Base-by-base conservation (phyloP, 2,888 invertebrate species). In the Lagria hirta region DNA sequence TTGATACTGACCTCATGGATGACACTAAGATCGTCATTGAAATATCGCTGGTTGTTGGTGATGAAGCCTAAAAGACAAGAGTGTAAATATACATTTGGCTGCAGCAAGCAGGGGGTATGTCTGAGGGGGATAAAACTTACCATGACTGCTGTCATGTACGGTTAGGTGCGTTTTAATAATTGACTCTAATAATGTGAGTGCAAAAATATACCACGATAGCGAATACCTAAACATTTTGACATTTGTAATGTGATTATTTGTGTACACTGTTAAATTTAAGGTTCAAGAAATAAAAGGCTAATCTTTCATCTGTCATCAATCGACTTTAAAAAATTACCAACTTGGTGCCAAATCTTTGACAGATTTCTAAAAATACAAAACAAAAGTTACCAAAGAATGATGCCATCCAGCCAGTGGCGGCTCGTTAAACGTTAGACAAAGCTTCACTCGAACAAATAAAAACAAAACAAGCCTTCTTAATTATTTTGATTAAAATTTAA, bases 131-230 rank as follows among this genome's bases (percentile, higher is more conserved):
- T 22, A 38, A 15, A 30, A 72, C 73, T 79, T 79, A 84, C 84
- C 84, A 78, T 84, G 83, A 74, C 80, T 82, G 73, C 81, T 82
- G 73, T 83, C 84, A 73, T 83, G 82, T 61, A 81, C 79, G 72
- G 84, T 81, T 73, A 83, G 76, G 72, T 80, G 81, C 55, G 81
- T 83, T 71, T 82, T 80, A 61, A 79, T 75, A 56, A 83, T 78
- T 68, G 80, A 75, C 75, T 82, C 81, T 69, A 84, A 73, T 69
- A 84, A 75, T 63, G 79, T 80, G 73, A 84, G 75, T 70, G 81
- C 68, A 74, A 83, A 76, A 72, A 83, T 73, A 73, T 79, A 81
- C 78, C 78, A 78, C 76, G 79, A 80, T 73, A 81, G 52, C 59
- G 65, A 62, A 64, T 61, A 66, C 57, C 61, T 62, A 63, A 66